Percentiles rank a stretch among this genome's conserved stretches.
Evolutionary conservation across 2,113 vertebrate genomes (phyloP).

Genomic region (Thinocorus orbignyianus): DNA sequence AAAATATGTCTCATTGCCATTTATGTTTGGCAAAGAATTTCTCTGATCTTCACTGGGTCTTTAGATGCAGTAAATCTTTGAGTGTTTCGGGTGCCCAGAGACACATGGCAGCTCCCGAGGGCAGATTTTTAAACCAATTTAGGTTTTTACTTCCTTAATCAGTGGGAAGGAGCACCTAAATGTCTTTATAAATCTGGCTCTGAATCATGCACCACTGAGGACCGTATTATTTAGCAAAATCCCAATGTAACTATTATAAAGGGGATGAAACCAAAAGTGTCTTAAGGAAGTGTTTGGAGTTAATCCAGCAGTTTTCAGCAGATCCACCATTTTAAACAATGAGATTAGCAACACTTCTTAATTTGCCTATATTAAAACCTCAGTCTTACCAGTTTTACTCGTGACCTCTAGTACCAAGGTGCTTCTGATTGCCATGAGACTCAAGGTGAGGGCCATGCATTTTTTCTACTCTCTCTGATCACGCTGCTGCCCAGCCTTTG

Average conservation of each 20-base stretch:
- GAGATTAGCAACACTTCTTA: not conserved
- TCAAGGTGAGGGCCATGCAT: not conserved
- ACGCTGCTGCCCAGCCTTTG: not conserved
- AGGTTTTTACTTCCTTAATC: slow-evolving; percentile 33
- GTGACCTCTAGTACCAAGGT: not conserved
- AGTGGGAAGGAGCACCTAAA: slow-evolving; percentile 30
- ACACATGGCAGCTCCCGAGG: not conserved
- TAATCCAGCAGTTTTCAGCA: slow-evolving; percentile 1
- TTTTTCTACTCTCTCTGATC: not conserved
- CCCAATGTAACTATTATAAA: not conserved
- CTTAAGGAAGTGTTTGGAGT: not conserved
- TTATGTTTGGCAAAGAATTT: slow-evolving; percentile 27
- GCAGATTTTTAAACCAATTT: slow-evolving; percentile 28
- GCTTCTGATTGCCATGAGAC: not conserved
- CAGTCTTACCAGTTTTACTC: not conserved
- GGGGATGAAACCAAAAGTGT: not conserved
- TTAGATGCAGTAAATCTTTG: not conserved
- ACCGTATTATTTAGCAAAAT: slow-evolving; percentile 11
- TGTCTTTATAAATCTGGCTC: slow-evolving; percentile 34
- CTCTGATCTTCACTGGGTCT: not conserved
- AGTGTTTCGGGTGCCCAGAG: not conserved
- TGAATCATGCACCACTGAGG: not conserved
- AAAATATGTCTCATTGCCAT: not conserved
- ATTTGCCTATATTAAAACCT: not conserved
- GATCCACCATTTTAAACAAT: not conserved